Evolutionary conservation across 2,888 invertebrate species (phyloP), one percentile per base, ranked within the genome.

Genomic region (Drosophila parthenogenetica): DNA sequence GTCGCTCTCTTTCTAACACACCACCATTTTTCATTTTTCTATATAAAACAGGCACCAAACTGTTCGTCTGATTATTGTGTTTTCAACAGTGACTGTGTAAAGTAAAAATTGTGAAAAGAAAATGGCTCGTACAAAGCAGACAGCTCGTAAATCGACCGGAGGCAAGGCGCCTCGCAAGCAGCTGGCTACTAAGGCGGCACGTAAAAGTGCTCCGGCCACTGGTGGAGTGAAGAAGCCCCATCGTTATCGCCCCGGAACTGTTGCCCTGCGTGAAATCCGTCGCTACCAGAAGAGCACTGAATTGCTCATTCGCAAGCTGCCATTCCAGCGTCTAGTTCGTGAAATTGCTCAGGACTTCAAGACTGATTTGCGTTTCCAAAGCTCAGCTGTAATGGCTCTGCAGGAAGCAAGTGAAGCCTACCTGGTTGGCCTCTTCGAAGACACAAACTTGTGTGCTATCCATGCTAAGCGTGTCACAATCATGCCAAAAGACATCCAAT

Each of bases 401-500:
- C 74, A 57, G 10, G 62, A 67, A 40, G 67, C 67, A 17, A 62
- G 55, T n/a, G 67, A 67, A 57, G 67, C 62, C 22, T 67, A 59
- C 22, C 39, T 65, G 46, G 65, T 64, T 29, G 65, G 65, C 14
- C 48, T 59, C 7, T 65, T 59, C 19, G 65, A 65, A 53, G 65
- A 58, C 8, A 65, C 62, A 4, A 68, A 68, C 35, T 49, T 86
- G 29, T 29, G 29, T 29, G 29, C 29, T 8, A 98, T 98, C 92
- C 98, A 98, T 91, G 98, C 98, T 87, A 98, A 98, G 93, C 95
- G 98, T 90, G 98, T 98, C 68, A 98, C 98, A 78, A 98, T 98
- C 93, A 98, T 98, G 98, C 98, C 98, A 87, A 98, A 98, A 93
- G 98, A 98, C 92, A 98, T 98, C 91, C 98, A 98, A 93, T 94